Percentiles rank a stretch among this genome's conserved stretches.
phyloP scores from a whole-genome alignment of 2,888 invertebrate genomes.

The Escarpia spicata region DNA sequence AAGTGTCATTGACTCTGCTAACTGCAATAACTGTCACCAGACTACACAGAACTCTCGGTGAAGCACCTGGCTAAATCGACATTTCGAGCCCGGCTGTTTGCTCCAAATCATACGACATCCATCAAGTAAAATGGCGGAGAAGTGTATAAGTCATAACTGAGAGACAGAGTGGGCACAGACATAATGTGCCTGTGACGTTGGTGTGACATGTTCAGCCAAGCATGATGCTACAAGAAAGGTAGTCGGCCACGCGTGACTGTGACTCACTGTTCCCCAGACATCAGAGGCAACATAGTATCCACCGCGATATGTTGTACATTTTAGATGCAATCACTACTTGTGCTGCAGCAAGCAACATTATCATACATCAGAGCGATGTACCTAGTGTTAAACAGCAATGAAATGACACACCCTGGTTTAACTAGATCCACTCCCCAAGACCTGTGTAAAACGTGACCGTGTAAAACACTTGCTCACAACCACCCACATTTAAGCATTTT shows the following conservation, averaged over 20 bases:
- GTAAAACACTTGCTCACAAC: too few relatives aligned
- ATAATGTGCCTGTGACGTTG: not conserved
- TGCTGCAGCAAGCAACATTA: not conserved
- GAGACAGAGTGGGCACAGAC: not conserved
- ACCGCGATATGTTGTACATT: not conserved
- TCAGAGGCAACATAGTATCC: not conserved
- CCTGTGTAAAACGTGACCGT: not conserved
- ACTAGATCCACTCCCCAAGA: not conserved
- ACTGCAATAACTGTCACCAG: not conserved
- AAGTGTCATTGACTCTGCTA: not conserved
- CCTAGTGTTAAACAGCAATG: not conserved
- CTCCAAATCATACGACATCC: slow-evolving; percentile 9
- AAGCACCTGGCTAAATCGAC: slow-evolving; percentile 10
- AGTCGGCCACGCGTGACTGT: not conserved
- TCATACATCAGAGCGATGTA: not conserved
- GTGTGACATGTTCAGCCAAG: not conserved
- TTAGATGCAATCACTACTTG: not conserved
- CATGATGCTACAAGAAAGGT: not conserved
- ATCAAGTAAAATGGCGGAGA: slow-evolving; percentile 4
- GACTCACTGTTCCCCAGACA: not conserved
- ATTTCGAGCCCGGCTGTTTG: not conserved
- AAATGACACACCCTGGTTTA: slow-evolving; percentile 12
- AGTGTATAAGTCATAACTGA: not conserved
- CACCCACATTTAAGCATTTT: too few relatives aligned
- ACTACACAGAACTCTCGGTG: not conserved